Percentiles rank a stretch among this genome's conserved stretches.
Evolutionary conservation across 2,797 vertebrate species (phyloP).

Genomic region (Pogonophryne albipinna): DNA sequence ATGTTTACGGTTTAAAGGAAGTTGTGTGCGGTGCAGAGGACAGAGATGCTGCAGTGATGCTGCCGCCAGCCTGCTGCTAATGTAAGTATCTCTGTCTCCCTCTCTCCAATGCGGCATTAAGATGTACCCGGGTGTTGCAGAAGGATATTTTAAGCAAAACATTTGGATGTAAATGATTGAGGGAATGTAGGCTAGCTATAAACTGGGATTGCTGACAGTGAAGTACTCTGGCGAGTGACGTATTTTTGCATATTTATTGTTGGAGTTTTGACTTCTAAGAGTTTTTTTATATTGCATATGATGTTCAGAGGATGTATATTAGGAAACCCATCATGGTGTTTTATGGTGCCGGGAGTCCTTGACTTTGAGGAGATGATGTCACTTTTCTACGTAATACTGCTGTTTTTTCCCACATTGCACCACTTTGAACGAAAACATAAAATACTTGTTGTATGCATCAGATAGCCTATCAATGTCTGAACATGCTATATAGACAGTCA

Average conservation of each 20-base stretch:
- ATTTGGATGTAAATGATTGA: not conserved
- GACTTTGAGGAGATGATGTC: slow-evolving; percentile 73
- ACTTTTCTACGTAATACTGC: slow-evolving; percentile 34
- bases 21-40: slow-evolving; percentile 33
- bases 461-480: not conserved
- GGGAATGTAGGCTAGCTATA: not conserved
- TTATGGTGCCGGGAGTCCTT: slow-evolving; percentile 58
- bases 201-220: not conserved
- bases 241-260: not conserved
- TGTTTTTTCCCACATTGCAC: slow-evolving; percentile 42
- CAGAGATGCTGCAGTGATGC: slow-evolving; percentile 60
- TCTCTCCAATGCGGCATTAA: slow-evolving; percentile 69
- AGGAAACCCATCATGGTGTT: slow-evolving; percentile 9
- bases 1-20: slow-evolving; percentile 17
- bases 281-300: not conserved
- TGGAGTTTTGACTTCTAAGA: not conserved
- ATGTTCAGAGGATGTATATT: not conserved
- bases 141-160: not conserved
- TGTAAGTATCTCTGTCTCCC: slow-evolving; percentile 50
- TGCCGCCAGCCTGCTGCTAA: slow-evolving; percentile 32
- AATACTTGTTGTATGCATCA: not conserved
- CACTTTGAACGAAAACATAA: slow-evolving; percentile 20
- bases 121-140: slow-evolving; percentile 20
- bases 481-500: not conserved
- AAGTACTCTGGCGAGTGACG: slow-evolving; percentile 30